Evolutionary conservation across 2,888 invertebrate species (phyloP), one percentile per base, ranked within the genome.

Genomic region (Colletes collaris): DNA sequence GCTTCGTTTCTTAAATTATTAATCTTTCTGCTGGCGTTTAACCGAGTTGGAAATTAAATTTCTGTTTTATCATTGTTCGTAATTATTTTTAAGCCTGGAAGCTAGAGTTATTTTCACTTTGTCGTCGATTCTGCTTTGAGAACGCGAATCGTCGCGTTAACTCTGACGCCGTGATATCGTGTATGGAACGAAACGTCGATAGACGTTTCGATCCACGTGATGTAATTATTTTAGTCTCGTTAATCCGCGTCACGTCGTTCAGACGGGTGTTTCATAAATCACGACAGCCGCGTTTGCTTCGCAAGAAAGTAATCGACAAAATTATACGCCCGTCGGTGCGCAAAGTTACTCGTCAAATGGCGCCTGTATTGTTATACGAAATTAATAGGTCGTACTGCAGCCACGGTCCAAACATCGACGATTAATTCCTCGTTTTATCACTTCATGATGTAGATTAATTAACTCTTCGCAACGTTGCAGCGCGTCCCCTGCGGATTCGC

Each of bases 191-290:
- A 7, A 46, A 46, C 10, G 44, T 40, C 44, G 44, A 46, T 46
- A 7, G 44, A 46, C 44, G 44, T 2, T 40, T 55, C 63, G 78
- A 59, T 63, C 64, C 66, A 35, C 40, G 44, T 40, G 65, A 69
- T 56, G 68, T 64, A 76, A 79, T 79, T 70, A 75, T 75, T 59
- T 67, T 49, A 11, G 64, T 59, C 46, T 46, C 55, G 64, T 75
- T 64, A 78, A 76, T 69, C 37, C 60, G 44, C 60, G 70, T 70
- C 76, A 62, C 60, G 49, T 66, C 65, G 52, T 63, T 44, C 37
- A 55, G 19, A 52, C 60, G 76, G 65, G 46, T 70, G 76, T 76
- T 70, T 76, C 76, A 79, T 66, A 79, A 76, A 70, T 79, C 69
- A 70, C 19, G 53, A n/a, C 8, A 19, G 5, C 44, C 50, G 13